phyloP scores from a whole-genome alignment of 2,113 vertebrate genomes.

The Rhizomys pruinosus region DNA sequence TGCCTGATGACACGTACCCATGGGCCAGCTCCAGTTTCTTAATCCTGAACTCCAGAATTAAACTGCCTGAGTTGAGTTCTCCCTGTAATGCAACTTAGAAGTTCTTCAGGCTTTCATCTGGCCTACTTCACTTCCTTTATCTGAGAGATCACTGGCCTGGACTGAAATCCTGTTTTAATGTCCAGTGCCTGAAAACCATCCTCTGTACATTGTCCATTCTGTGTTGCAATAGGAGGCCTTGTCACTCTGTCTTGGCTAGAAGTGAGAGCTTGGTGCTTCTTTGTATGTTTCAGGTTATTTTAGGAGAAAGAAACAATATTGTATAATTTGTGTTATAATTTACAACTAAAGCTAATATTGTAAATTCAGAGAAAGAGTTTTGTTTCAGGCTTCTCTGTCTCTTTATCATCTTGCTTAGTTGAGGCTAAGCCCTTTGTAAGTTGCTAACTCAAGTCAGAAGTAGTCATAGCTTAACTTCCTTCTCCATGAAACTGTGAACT shows the following conservation, averaged over 20 bases:
- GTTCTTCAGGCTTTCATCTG: not conserved
- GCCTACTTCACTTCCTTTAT: not conserved
- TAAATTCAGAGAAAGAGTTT: not conserved
- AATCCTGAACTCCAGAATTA: not conserved
- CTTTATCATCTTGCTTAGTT: not conserved
- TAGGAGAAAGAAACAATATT: not conserved
- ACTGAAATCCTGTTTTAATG: constrained; percentile 19
- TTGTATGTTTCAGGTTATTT: not conserved
- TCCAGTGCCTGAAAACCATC: not conserved
- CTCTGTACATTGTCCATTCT: not conserved
- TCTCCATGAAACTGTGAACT: not conserved
- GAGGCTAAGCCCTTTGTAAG: not conserved
- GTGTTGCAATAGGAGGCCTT: not conserved
- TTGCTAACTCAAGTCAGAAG: constrained; percentile 8
- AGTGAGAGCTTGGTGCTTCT: not conserved
- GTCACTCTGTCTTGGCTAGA: not conserved
- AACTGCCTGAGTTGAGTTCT: not conserved
- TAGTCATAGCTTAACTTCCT: not conserved
- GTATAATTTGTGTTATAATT: constrained; percentile 1
- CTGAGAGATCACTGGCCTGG: not conserved
- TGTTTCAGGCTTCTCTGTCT: not conserved
- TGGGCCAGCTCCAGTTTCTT: not conserved
- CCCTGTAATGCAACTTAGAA: not conserved
- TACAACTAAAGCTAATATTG: not conserved
- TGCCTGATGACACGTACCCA: not conserved